phyloP scores from a whole-genome alignment of 2,888 invertebrate genomes.

The Cryptophagus acutangulus region DNA sequence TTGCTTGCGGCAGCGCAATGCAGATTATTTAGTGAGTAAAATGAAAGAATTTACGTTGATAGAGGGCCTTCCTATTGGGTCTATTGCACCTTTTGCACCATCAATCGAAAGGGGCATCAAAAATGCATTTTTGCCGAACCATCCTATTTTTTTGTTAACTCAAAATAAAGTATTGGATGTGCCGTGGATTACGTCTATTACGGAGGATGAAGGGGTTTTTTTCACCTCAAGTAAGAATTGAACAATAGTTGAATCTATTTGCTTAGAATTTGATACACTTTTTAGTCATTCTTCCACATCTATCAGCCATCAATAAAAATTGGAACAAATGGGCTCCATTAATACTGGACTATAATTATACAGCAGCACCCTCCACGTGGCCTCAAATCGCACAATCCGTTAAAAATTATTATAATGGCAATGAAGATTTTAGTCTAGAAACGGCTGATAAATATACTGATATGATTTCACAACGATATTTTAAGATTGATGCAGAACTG shows the following conservation, averaged over 20 bases:
- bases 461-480: slow-evolving; percentile 55
- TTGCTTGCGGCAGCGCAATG: slow-evolving; percentile 35
- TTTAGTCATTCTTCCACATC: slow-evolving; percentile 5
- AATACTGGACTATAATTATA: slow-evolving; percentile 24
- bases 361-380: slow-evolving; percentile 13
- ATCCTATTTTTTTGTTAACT: too few species aligned
- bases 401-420: slow-evolving; percentile 20
- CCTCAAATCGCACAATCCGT: slow-evolving; percentile 16
- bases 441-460: not conserved
- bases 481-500: slow-evolving; percentile 52
- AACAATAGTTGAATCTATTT: not conserved
- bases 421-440: slow-evolving; percentile 14
- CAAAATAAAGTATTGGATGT: too few species aligned
- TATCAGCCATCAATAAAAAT: slow-evolving; percentile 16
- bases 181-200: slow-evolving; percentile 41
- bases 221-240: slow-evolving; percentile 9
- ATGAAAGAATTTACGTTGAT: not conserved
- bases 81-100: slow-evolving; percentile 36
- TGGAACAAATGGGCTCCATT: slow-evolving; percentile 24
- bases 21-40: slow-evolving; percentile 21
- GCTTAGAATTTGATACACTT: too few species aligned
- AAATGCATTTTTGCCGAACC: slow-evolving; percentile 34
- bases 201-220: slow-evolving; percentile 24
- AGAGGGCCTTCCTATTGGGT: slow-evolving; percentile 1
- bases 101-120: slow-evolving; percentile 22